These are phyloP conservation scores for Strigamia transsilvanica DNA, from an alignment of 2,888 invertebrate genomes.

Conservation along the genomic window DNA sequence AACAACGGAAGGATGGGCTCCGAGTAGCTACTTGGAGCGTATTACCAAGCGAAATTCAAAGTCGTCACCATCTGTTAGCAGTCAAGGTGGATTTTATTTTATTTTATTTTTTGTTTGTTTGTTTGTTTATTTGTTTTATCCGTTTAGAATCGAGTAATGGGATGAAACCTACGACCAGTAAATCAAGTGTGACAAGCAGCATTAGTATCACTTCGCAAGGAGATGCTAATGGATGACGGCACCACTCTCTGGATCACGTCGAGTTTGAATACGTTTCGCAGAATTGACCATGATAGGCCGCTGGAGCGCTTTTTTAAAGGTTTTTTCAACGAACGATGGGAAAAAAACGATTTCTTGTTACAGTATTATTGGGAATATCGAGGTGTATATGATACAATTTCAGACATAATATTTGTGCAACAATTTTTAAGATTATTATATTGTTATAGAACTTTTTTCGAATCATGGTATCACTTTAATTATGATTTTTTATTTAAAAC, in stretches of 20 bases:
- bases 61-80: slow-evolving; percentile 60
- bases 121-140: neutral
- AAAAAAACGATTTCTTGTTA: neutral
- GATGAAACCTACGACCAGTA: slow-evolving; percentile 54
- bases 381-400: neutral
- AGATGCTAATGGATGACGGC: slow-evolving; percentile 51
- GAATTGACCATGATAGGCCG: neutral
- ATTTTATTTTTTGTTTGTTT: neutral
- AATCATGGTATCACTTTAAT: slow-evolving; percentile 14
- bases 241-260: slow-evolving; percentile 27
- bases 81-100: slow-evolving; percentile 58
- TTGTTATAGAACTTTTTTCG: neutral
- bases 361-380: slow-evolving; percentile 3
- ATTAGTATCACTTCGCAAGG: slow-evolving; percentile 52
- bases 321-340: neutral
- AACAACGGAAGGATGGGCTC: slow-evolving; percentile 89
- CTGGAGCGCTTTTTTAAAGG: neutral
- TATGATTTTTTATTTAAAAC: neutral
- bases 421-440: slow-evolving; percentile 14
- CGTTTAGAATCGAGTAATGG: slow-evolving; percentile 53
- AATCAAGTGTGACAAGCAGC: slow-evolving; percentile 55
- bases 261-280: neutral
- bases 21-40: slow-evolving; percentile 87
- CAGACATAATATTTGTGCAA: slow-evolving; percentile 22
- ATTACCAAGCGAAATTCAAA: slow-evolving; percentile 61